phyloP scores from a whole-genome alignment of 2,113 vertebrate species.

The Pituophis catenifer region DNA sequence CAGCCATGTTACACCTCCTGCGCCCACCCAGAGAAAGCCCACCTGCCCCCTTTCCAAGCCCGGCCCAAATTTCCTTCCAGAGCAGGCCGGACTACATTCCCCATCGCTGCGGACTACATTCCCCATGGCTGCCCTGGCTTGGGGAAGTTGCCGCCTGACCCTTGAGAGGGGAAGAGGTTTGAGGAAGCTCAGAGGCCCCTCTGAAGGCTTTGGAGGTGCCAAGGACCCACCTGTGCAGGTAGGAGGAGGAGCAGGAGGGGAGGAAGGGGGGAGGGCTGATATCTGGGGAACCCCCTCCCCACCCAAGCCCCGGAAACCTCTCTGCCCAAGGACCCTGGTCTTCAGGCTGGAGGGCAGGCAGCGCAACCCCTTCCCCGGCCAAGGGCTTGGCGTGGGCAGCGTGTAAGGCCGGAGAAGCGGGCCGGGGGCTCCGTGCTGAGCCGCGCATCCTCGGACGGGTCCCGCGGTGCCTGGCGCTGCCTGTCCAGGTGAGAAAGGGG shows the following conservation, averaged over 20 bases:
- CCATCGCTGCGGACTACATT: neutral
- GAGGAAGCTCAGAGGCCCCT: neutral
- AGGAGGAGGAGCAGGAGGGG: neutral
- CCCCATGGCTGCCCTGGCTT: neutral
- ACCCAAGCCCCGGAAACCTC: neutral
- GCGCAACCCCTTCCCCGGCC: neutral
- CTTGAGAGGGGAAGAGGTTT: neutral
- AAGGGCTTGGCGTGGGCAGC: too few relatives aligned
- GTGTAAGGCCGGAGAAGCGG: neutral
- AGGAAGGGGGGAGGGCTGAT: neutral
- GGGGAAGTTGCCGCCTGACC: neutral
- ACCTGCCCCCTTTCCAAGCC: neutral
- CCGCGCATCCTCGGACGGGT: too few relatives aligned
- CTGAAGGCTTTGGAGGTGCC: rapidly evolving
- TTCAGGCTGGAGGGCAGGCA: too few relatives aligned
- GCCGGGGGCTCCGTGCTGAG: neutral
- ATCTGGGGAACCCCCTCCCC: neutral
- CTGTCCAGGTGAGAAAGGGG: too few relatives aligned
- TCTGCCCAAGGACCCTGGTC: rapidly evolving
- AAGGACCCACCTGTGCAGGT: neutral
- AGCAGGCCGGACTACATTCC: neutral
- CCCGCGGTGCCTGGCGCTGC: too few relatives aligned
- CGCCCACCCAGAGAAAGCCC: neutral
- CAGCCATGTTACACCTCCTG: too few relatives aligned
- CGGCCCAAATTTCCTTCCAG: neutral